Conservation (phyloP, 2,113 vertebrate species). For the Reinhardtius hippoglossoides region DNA sequence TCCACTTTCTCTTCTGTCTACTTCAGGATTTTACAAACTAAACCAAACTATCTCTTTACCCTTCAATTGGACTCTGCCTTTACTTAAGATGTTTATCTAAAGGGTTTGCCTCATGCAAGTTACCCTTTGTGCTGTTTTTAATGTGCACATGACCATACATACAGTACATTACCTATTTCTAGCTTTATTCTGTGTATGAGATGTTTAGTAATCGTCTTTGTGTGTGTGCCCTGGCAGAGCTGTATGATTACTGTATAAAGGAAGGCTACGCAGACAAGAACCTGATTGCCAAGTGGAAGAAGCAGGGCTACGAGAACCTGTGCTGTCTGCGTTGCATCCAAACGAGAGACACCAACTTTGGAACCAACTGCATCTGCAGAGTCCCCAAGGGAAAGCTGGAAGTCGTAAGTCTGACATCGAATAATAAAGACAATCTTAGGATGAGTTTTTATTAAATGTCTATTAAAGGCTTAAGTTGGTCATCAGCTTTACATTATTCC, state of each 20-base stretch:
- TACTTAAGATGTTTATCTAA: no score
- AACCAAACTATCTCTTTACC: background rate
- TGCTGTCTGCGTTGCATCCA: conserved; percentile 98
- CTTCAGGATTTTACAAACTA: no score
- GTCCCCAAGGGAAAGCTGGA: conserved; percentile 98
- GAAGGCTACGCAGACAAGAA: conserved; percentile 98
- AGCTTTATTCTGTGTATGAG: no score
- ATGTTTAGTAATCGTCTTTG: background rate
- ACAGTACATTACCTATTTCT: background rate
- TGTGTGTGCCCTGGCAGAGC: conserved; percentile 81
- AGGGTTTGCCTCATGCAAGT: no score
- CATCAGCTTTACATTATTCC: no score
- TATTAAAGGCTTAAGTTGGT: no score
- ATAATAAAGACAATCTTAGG: background rate
- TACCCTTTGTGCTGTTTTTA: no score
- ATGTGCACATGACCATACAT: background rate
- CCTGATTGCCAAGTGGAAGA: conserved; percentile 98
- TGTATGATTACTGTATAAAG: conserved; percentile 97
- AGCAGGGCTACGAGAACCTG: conserved; percentile 97
- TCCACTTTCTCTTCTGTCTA: background rate
- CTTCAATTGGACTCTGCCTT: background rate
- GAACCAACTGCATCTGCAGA: conserved; percentile 98
- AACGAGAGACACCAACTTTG: conserved; percentile 97
- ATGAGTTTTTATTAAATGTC: no score
- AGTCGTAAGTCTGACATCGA: conserved; percentile 86